Conservation (phyloP, 2,797 vertebrate genomes). For the Geotrypetes seraphini region DNA sequence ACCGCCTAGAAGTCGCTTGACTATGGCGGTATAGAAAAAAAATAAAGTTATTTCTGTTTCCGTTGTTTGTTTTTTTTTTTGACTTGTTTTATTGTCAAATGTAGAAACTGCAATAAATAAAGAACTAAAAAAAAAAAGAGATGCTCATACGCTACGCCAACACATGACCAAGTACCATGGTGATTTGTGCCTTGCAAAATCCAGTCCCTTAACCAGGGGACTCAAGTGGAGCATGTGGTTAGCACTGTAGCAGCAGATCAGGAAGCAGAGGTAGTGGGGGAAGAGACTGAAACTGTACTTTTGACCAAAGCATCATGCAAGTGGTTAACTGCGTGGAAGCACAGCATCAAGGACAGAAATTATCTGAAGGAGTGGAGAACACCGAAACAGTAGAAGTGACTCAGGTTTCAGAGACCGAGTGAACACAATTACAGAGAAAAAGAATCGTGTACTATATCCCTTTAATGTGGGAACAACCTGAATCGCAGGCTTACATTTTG, state of each 20-base stretch:
- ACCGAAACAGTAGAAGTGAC: slow-evolving; percentile 89
- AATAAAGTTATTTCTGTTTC: no score
- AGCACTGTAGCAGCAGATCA: slow-evolving; percentile 84
- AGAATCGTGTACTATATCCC: no score
- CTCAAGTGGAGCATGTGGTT: slow-evolving; percentile 94
- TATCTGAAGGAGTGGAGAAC: slow-evolving; percentile 63
- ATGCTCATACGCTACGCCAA: slow-evolving; percentile 84
- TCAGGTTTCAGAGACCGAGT: slow-evolving; percentile 75
- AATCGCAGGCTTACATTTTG: no score
- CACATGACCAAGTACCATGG: slow-evolving; percentile 91
- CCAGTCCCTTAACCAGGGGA: slow-evolving; percentile 97
- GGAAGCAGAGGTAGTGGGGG: slow-evolving; percentile 46
- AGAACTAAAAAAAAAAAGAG: no score
- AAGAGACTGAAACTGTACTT: slow-evolving; percentile 87
- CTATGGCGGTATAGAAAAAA: no score
- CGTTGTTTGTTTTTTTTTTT: no score
- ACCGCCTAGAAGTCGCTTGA: no score
- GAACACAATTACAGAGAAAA: slow-evolving; percentile 7
- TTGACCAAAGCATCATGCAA: slow-evolving; percentile 98
- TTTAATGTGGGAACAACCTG: no score
- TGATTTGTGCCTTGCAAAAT: slow-evolving; percentile 92
- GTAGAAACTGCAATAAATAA: no score
- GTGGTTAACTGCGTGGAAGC: slow-evolving; percentile 95
- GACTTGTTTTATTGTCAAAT: no score
- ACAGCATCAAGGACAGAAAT: slow-evolving; percentile 77